Evolutionary conservation across 2,797 vertebrate species (phyloP).

Genomic region (Premnoplex brunnescens): DNA sequence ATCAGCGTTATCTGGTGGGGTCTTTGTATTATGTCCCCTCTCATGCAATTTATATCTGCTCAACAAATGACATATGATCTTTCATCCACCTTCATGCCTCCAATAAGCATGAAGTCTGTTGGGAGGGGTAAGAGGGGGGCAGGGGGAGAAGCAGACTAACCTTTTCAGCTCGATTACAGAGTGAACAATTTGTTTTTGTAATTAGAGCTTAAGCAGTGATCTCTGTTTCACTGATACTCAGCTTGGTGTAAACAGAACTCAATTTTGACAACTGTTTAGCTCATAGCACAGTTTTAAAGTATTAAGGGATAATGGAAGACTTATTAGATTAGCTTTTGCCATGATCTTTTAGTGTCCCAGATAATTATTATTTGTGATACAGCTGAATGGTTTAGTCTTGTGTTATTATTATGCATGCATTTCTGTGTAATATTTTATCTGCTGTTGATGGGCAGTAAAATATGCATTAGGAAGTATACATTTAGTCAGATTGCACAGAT

Average conservation of each 20-base stretch:
- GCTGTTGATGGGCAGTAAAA: constrained; percentile 47
- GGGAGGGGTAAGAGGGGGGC: not conserved
- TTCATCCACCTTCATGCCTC: not conserved
- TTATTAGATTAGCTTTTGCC: constrained; percentile 80
- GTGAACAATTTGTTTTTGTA: constrained; percentile 66
- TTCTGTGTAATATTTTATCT: constrained; percentile 42
- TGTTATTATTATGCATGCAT: constrained; percentile 39
- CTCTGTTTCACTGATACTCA: constrained; percentile 58
- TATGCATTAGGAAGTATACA: constrained; percentile 25
- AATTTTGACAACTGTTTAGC: constrained; percentile 76
- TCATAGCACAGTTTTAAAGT: constrained; percentile 75
- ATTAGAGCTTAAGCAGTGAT: constrained; percentile 66
- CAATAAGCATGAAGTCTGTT: not conserved
- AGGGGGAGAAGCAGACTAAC: constrained; percentile 21
- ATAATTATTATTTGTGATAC: constrained; percentile 74
- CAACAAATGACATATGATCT: not conserved
- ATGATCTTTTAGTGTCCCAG: constrained; percentile 75
- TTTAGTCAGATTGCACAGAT: constrained; percentile 24
- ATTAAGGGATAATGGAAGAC: constrained; percentile 77
- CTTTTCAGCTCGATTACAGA: constrained; percentile 55
- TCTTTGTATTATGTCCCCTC: not conserved
- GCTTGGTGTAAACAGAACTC: constrained; percentile 69
- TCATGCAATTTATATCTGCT: not conserved
- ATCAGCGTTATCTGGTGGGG: not conserved
- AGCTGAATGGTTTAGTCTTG: constrained; percentile 57